Conservation (phyloP, 2,888 invertebrate species). For the Ectobius pallidus region DNA sequence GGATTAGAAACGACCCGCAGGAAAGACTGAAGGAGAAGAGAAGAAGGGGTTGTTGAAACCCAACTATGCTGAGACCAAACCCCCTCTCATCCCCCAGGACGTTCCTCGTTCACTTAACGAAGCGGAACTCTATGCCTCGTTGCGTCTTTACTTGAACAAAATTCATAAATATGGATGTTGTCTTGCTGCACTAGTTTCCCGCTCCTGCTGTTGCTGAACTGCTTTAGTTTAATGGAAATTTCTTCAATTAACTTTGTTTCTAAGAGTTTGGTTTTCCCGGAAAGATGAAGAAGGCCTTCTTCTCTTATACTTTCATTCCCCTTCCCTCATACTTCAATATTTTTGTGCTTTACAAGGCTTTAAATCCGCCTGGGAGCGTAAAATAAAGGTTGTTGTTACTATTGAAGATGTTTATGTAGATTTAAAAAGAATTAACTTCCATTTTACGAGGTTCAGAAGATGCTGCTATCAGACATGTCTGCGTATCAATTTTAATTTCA, state of each 20-base stretch:
- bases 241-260: slow-evolving; percentile 52
- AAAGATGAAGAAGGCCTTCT: slow-evolving; percentile 10
- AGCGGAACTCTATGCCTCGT: slow-evolving; percentile 37
- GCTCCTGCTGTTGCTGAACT: background rate
- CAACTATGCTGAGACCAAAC: background rate
- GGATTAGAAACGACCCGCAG: slow-evolving; percentile 36
- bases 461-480: too few species aligned
- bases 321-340: background rate
- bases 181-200: slow-evolving; percentile 27
- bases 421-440: too few species aligned
- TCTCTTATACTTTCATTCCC: background rate
- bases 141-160: slow-evolving; percentile 37
- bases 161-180: slow-evolving; percentile 55
- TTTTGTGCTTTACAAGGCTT: background rate
- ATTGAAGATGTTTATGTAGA: too few species aligned
- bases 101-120: slow-evolving; percentile 35
- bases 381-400: background rate
- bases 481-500: too few species aligned
- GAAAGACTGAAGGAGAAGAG: background rate
- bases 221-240: slow-evolving; percentile 54
- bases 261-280: slow-evolving; percentile 38
- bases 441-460: too few species aligned
- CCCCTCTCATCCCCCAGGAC: background rate
- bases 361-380: background rate
- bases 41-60: slow-evolving; percentile 6